phyloP scores from a whole-genome alignment of 1,140 invertebrate genomes.

The Bombus pyrosoma region DNA sequence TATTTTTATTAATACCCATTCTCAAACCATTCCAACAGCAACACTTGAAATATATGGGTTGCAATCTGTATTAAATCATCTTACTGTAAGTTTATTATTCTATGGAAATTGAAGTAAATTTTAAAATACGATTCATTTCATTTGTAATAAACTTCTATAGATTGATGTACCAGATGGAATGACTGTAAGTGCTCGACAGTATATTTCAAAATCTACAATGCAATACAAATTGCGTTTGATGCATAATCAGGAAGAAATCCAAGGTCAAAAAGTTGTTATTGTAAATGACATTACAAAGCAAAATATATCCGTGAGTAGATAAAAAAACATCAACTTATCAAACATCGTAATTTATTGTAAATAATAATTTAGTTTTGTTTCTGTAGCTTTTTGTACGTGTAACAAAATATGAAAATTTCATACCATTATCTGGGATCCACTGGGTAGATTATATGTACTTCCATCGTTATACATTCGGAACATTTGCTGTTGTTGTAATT shows the following conservation, averaged over 20 bases:
- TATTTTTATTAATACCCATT: constrained; percentile 70
- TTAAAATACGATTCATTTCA: background rate
- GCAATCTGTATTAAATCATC: constrained; percentile 74
- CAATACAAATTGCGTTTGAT: constrained; percentile 77
- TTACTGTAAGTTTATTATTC: constrained; percentile 69
- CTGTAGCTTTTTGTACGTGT: constrained; percentile 77
- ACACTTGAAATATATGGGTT: constrained; percentile 77
- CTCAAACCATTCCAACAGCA: constrained; percentile 69
- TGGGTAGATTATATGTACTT: constrained; percentile 77
- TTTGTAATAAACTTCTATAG: constrained; percentile 42
- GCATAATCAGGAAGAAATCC: constrained; percentile 77
- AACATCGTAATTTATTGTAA: constrained; percentile 1
- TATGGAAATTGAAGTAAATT: background rate
- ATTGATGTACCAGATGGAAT: constrained; percentile 78
- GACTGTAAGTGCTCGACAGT: constrained; percentile 67
- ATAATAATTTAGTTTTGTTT: constrained; percentile 36
- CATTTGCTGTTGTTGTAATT: constrained; percentile 71
- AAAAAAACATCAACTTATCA: background rate
- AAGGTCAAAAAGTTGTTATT: constrained; percentile 76
- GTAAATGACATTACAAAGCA: constrained; percentile 79
- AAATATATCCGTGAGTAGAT: constrained; percentile 78
- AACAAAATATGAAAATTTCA: constrained; percentile 75
- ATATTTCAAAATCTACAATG: constrained; percentile 65
- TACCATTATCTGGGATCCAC: constrained; percentile 74
- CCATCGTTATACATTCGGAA: constrained; percentile 76